A percentile compares a stretch with the other conserved stretches of the same genome.
These are phyloP conservation scores for Anthoptus insignis DNA, from an alignment of 2,888 invertebrate genomes.

Conservation along the genomic window DNA sequence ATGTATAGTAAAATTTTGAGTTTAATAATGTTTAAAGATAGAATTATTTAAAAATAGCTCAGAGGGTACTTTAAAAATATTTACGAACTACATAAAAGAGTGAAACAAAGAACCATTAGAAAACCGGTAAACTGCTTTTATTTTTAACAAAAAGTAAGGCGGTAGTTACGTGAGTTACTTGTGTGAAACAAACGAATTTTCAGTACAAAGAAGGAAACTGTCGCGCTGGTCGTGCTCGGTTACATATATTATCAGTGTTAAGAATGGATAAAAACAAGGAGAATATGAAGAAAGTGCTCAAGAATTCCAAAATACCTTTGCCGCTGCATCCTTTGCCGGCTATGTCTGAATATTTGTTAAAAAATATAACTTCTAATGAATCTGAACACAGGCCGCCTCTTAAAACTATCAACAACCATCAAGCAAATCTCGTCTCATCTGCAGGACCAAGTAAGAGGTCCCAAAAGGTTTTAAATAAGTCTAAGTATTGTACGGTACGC, in stretches of 20 bases:
- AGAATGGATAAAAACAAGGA: conserved; percentile 58
- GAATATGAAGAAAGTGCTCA: conserved; percentile 55
- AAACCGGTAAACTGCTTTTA: no score
- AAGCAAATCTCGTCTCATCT: conserved; percentile 34
- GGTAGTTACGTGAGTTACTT: no score
- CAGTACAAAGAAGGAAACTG: conserved; percentile 48
- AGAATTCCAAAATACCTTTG: conserved; percentile 71
- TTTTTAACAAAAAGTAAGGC: no score
- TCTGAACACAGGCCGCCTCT: conserved; percentile 58
- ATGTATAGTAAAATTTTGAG: no score
- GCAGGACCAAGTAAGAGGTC: conserved; percentile 47
- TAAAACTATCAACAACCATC: conserved; percentile 56
- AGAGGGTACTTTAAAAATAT: no score
- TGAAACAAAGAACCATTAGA: no score
- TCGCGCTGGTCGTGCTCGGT: conserved; percentile 66
- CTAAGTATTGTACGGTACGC: conserved; percentile 17
- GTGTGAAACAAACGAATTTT: no score
- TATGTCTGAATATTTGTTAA: conserved; percentile 60
- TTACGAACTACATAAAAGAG: no score
- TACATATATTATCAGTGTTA: no score
- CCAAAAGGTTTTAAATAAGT: conserved; percentile 45
- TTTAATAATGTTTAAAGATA: no score
- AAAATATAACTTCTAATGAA: conserved; percentile 48
- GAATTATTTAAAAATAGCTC: no score
- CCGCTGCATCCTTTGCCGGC: conserved; percentile 65